Base-by-base conservation (phyloP, 2,113 vertebrate species). In the Apodemus speciosus region DNA sequence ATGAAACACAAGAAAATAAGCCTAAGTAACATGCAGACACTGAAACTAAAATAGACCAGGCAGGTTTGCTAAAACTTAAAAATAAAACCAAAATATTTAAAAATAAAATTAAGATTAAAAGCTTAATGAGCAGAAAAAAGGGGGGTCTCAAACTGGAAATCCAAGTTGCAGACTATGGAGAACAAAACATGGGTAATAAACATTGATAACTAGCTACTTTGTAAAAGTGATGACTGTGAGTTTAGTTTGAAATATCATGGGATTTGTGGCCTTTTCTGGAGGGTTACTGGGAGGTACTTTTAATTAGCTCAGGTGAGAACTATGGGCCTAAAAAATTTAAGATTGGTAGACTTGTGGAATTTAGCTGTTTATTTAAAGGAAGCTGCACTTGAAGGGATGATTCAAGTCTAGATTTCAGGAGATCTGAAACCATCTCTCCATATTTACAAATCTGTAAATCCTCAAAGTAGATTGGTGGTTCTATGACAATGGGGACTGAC, bases 301-400 rank as follows among this genome's bases (percentile, higher is more conserved):
- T 69, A 88, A 71, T 84, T 69, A 88, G 76, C 91, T 94, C 64
- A 75, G 66, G 58, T 80, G 72, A 92, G 58, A 90, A 49, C 69
- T 69, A 30, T 51, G 43, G 49, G 51, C 25, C 93, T 95, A 84
- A 81, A n/a, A n/a, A n/a, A n/a, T n/a, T n/a, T n/a, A n/a, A n/a
- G n/a, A n/a, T n/a, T n/a, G n/a, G n/a, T n/a, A n/a, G n/a, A n/a
- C n/a, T n/a, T n/a, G n/a, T n/a, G n/a, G n/a, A n/a, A n/a, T n/a
- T n/a, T n/a, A 95, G 35, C 43, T 46, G 53, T 91, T 95, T 93
- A 84, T 76, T 93, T 89, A 95, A 95, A 90, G 56, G 21, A 76
- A 77, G 30, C 46, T 90, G 32, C 14, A 85, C 53, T 77, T 88
- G 83, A 92, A 81, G 43, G 49, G 35, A 32, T 86, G 68, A 77